Percentiles rank a stretch among this genome's conserved stretches.
These are phyloP conservation scores for Megastigmus dorsalis DNA, from an alignment of 2,888 invertebrate species.

Conservation along the genomic window DNA sequence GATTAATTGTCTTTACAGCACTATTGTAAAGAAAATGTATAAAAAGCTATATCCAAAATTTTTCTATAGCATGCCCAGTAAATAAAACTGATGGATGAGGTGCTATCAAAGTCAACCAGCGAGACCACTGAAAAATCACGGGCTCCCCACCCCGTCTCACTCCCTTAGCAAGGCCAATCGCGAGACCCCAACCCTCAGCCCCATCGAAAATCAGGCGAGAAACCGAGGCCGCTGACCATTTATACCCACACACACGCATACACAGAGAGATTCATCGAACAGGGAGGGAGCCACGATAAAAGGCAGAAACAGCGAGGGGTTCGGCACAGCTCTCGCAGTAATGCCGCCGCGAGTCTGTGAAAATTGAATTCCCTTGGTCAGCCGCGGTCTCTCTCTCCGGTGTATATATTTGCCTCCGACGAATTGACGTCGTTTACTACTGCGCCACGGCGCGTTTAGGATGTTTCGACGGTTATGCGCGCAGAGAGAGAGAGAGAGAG, in stretches of 20 bases:
- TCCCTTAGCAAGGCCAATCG: too few relatives aligned
- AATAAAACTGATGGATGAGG: background rate
- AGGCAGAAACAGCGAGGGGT: conserved; percentile 36
- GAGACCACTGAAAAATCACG: background rate
- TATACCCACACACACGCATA: background rate
- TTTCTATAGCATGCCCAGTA: background rate
- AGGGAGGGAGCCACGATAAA: too few relatives aligned
- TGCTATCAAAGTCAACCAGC: background rate
- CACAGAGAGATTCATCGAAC: background rate
- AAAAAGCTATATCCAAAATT: too few relatives aligned
- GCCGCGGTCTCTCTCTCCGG: background rate
- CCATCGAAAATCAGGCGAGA: background rate
- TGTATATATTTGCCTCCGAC: background rate
- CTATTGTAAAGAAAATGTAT: too few relatives aligned
- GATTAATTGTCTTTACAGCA: too few relatives aligned
- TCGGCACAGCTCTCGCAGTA: too few relatives aligned
- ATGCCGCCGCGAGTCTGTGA: conserved; percentile 31
- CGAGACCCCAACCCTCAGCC: too few relatives aligned
- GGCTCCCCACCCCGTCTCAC: too few relatives aligned
- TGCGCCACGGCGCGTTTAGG: background rate
- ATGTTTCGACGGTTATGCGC: too few relatives aligned
- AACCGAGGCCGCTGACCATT: background rate
- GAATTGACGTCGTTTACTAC: background rate
- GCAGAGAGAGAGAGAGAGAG: too few relatives aligned
- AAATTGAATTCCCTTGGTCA: conserved; percentile 51